Evolutionary conservation across 2,888 invertebrate species (phyloP).

Genomic region (Phalangium opilio): DNA sequence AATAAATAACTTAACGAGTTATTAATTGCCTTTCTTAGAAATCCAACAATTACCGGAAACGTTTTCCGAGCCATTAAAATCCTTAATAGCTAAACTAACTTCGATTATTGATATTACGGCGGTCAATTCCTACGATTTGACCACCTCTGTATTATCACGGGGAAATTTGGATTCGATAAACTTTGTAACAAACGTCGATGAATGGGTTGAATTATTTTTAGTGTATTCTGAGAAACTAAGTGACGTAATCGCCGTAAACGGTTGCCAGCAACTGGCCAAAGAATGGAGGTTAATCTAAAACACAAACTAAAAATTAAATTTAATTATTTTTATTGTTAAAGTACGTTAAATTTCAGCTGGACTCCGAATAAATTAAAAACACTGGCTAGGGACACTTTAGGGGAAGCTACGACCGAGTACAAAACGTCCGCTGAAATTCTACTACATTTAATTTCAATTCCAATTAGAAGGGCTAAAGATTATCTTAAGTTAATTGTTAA

Average conservation of each 20-base stretch:
- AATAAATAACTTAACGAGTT: too few relatives aligned
- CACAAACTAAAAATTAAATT: too few relatives aligned
- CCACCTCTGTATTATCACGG: slow-evolving; percentile 5
- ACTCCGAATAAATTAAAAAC: slow-evolving; percentile 2
- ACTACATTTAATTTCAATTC: slow-evolving; percentile 25
- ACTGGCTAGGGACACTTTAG: slow-evolving; percentile 13
- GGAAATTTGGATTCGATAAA: slow-evolving; percentile 4
- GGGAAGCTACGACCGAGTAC: slow-evolving; percentile 19
- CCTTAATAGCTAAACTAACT: not conserved
- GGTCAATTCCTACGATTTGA: slow-evolving; percentile 6
- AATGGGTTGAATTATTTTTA: slow-evolving; percentile 23
- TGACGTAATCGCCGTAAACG: slow-evolving; percentile 29
- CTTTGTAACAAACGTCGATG: slow-evolving; percentile 22
- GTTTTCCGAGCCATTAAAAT: not conserved
- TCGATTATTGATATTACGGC: slow-evolving; percentile 1
- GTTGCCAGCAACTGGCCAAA: slow-evolving; percentile 27
- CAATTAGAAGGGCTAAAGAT: slow-evolving; percentile 26
- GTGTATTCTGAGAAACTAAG: slow-evolving; percentile 25
- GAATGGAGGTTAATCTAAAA: slow-evolving; percentile 2
- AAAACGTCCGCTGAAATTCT: slow-evolving; percentile 21
- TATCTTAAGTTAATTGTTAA: slow-evolving; percentile 25
- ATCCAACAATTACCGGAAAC: not conserved
- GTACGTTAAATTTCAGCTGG: slow-evolving; percentile 1
- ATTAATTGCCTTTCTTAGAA: too few relatives aligned
- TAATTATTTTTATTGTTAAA: too few relatives aligned